These are phyloP conservation scores for Helicoverpa armigera DNA, from an alignment of 1,140 invertebrate species.

Conservation along the genomic window DNA sequence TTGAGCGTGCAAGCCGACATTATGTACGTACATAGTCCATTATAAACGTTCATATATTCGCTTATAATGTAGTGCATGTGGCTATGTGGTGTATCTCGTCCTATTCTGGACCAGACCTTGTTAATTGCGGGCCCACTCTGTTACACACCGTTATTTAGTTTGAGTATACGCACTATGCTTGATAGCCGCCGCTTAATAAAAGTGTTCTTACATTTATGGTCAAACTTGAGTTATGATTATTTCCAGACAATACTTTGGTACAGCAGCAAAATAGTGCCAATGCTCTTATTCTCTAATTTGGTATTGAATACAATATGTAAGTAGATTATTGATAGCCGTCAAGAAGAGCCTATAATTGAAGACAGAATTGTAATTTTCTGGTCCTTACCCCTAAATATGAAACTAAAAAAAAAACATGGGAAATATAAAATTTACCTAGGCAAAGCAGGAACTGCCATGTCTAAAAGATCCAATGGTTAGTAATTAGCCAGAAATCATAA, in stretches of 20 bases:
- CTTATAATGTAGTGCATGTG: constrained; percentile 50
- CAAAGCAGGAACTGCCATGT: background rate
- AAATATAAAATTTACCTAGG: too few species aligned
- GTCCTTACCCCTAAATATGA: too few species aligned
- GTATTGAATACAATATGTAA: too few species aligned
- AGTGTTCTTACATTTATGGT: too few species aligned
- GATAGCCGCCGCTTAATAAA: background rate
- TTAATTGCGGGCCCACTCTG: constrained; percentile 65
- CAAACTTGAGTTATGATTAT: too few species aligned
- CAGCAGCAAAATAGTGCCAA: too few species aligned
- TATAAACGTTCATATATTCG: constrained; percentile 31
- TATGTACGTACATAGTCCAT: constrained; percentile 23
- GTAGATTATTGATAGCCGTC: too few species aligned
- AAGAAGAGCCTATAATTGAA: too few species aligned
- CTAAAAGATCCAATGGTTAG: background rate
- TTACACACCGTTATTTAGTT: constrained; percentile 63
- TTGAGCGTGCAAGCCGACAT: constrained; percentile 28
- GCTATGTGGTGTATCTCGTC: constrained; percentile 50
- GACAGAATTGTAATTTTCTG: too few species aligned
- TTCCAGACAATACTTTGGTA: too few species aligned
- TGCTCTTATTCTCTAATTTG: too few species aligned
- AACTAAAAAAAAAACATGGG: too few species aligned
- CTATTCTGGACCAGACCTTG: constrained; percentile 60
- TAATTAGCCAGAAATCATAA: background rate
- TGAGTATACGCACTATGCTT: constrained; percentile 20